Evolutionary conservation across 2,797 vertebrate species (phyloP), one percentile per base, ranked within the genome.

Genomic region (Botia kubotai): DNA sequence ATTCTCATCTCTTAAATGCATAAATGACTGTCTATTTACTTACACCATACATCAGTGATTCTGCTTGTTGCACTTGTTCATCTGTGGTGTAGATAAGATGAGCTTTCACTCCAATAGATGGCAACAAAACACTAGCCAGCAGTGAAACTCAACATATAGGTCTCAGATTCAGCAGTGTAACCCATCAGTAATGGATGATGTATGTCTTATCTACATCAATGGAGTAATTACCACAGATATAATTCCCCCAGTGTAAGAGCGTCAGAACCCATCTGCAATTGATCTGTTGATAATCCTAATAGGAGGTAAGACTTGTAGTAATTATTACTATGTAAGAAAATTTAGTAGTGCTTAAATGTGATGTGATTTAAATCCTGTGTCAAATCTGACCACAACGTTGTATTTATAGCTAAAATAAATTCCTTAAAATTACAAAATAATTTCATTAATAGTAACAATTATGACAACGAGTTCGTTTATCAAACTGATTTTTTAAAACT

Each of bases 71-170:
- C 62, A 16, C 19, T 72, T 36, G n/a, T 33, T 62, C 39, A 10
- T 81, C 23, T 55, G 52, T 55, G 57, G 17, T 57, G 67, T 48
- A 82, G 84, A 85, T 87, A 84, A 84, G 76, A 84, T 87, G 92
- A 94, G 88, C 93, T 89, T 92, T 95, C 94, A 90, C 89, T 96
- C 95, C 95, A 96, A 95, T 95, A 96, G 95, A 96, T 96, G 95
- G 95, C 95, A 96, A 95, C 94, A 94, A 93, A 96, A 95, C 94
- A 93, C 95, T 94, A 91, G 93, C 90, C 92, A 94, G 55, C 79
- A 77, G 85, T 78, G 26, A 29, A 69, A 77, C 66, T 66, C 81
- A 57, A 50, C 72, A 19, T 53, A 75, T 36, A 77, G 76, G 70
- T 50, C 11, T 39, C 7, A 6, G n/a, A 46, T 36, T 29, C 17